A percentile compares a stretch with the other conserved stretches of the same genome.
Conservation (phyloP, 2,888 invertebrate species). For the Thera britannica region DNA sequence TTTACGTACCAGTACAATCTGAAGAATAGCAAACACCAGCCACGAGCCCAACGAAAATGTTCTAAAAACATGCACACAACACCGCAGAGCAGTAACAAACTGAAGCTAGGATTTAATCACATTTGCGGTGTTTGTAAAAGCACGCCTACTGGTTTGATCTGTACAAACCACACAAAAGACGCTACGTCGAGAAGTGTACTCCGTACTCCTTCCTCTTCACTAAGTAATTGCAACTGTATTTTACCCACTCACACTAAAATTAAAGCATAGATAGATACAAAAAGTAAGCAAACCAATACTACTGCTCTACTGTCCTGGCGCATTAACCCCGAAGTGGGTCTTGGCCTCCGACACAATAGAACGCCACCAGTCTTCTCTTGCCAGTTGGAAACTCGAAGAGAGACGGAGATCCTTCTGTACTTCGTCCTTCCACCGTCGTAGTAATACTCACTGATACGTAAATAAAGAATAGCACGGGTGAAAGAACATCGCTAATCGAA, state of each 20-base stretch:
- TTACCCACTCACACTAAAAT: background rate
- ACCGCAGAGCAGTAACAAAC: slow-evolving; percentile 19
- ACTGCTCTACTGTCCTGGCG: too few relatives aligned
- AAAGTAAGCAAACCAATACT: background rate
- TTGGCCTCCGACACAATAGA: too few relatives aligned
- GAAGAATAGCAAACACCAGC: background rate
- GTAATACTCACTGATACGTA: too few relatives aligned
- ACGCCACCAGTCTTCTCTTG: too few relatives aligned
- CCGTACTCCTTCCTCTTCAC: slow-evolving; percentile 3
- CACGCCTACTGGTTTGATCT: slow-evolving; percentile 15
- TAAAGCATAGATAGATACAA: background rate
- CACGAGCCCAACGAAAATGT: background rate
- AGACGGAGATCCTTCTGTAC: too few relatives aligned
- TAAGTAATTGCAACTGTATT: slow-evolving; percentile 5
- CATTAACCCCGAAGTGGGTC: too few relatives aligned
- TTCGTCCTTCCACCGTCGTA: too few relatives aligned
- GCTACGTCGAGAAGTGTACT: slow-evolving; percentile 8
- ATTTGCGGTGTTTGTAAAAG: slow-evolving; percentile 42
- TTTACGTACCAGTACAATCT: too few relatives aligned
- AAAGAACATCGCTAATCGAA: too few relatives aligned
- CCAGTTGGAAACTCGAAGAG: too few relatives aligned
- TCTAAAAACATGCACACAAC: slow-evolving; percentile 7
- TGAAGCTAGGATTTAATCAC: slow-evolving; percentile 45
- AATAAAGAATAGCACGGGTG: too few relatives aligned
- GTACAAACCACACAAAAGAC: slow-evolving; percentile 16